These are phyloP conservation scores for Lordiphosa collinella DNA, from an alignment of 1,140 invertebrate genomes.

Conservation along the genomic window DNA sequence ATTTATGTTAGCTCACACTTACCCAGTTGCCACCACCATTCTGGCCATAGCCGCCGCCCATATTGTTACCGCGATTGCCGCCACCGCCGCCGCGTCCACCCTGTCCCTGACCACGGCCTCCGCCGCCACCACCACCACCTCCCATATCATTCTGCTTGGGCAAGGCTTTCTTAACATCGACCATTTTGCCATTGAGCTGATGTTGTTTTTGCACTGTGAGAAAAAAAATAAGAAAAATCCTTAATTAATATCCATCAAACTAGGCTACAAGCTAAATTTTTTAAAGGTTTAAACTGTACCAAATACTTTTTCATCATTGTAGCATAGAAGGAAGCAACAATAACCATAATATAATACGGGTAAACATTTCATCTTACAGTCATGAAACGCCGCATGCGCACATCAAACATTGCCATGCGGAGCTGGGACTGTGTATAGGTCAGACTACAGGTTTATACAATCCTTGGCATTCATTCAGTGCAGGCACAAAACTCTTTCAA, in stretches of 20 bases:
- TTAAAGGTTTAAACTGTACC: constrained; percentile 23
- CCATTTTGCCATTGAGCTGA: constrained; percentile 86
- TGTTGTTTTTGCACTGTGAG: constrained; percentile 85
- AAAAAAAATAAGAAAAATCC: constrained; percentile 15
- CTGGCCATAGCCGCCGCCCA: constrained; percentile 68
- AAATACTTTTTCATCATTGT: constrained; percentile 62
- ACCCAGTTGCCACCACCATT: constrained; percentile 81
- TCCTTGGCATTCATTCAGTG: no score
- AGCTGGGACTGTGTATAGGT: constrained; percentile 45
- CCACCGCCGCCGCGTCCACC: constrained; percentile 55
- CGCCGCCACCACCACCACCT: constrained; percentile 53
- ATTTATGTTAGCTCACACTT: constrained; percentile 81
- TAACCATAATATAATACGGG: constrained; percentile 50
- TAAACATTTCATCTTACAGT: constrained; percentile 33
- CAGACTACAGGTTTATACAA: no score
- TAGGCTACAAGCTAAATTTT: no score
- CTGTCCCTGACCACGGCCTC: constrained; percentile 37
- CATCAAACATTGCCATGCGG: constrained; percentile 32
- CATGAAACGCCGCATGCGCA: constrained; percentile 41
- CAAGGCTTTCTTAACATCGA: constrained; percentile 90
- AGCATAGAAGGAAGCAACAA: constrained; percentile 11
- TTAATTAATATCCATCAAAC: no score
- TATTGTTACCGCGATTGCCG: constrained; percentile 58
- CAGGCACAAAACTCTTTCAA: no score
- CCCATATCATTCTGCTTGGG: constrained; percentile 86